Conservation (phyloP, 2,113 vertebrate genomes). For the Oncorhynchus kisutch region DNA sequence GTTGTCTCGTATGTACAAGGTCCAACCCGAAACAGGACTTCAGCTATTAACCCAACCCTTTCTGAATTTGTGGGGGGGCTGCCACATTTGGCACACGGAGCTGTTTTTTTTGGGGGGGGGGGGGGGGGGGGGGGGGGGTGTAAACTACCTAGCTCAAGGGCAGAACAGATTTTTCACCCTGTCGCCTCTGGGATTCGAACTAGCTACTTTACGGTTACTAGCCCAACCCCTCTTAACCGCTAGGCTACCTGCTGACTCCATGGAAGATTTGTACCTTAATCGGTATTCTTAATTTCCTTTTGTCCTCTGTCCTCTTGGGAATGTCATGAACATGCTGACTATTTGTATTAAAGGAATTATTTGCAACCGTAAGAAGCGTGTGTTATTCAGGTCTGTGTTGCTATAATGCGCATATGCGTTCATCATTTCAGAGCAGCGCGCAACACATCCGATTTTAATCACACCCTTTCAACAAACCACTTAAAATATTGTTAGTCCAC, state of each 20-base stretch:
- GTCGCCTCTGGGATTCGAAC: too few species aligned
- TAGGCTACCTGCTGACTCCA: constrained; percentile 10
- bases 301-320: constrained; percentile 47
- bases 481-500: too few species aligned
- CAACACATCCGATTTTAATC: background rate
- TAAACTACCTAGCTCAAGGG: background rate
- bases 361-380: constrained; percentile 21
- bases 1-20: too few species aligned
- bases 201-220: too few species aligned
- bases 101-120: too few species aligned
- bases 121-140: accelerated
- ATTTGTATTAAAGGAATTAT: constrained; percentile 73
- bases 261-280: constrained; percentile 44
- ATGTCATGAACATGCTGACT: constrained; percentile 69
- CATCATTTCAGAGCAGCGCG: background rate
- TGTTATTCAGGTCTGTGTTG: background rate
- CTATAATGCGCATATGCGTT: too few species aligned
- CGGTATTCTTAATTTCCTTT: constrained; percentile 29
- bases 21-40: too few species aligned
- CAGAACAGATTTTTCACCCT: background rate
- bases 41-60: too few species aligned
- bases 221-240: too few species aligned
- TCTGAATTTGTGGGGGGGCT: too few species aligned
- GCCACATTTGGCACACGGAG: too few species aligned
- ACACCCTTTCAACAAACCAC: too few species aligned